These are phyloP conservation scores for Phocoena phocoena DNA, from an alignment of 2,113 vertebrate genomes.

Conservation along the genomic window DNA sequence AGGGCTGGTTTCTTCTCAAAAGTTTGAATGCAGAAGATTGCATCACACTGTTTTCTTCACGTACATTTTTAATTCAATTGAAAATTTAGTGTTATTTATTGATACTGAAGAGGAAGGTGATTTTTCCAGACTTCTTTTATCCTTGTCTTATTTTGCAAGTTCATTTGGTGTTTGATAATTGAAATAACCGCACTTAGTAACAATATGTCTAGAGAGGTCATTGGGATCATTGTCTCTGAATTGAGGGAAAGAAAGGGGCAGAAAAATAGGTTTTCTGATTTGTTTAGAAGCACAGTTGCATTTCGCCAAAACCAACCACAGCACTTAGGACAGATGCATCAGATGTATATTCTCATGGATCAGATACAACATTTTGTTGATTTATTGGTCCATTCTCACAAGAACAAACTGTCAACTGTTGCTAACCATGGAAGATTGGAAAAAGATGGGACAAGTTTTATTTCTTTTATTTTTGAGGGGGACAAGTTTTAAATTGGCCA, in stretches of 20 bases:
- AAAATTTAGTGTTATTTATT: not conserved
- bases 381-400: not conserved
- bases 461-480: not conserved
- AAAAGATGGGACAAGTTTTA: not conserved
- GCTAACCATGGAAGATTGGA: not conserved
- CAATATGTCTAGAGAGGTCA: not conserved
- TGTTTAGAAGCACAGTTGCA: not conserved
- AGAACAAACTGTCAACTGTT: not conserved
- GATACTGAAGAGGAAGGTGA: not conserved
- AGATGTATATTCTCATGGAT: not conserved
- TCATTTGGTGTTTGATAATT: not conserved
- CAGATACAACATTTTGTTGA: not conserved
- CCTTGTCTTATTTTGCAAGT: slow-evolving; percentile 8
- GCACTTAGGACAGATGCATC: not conserved
- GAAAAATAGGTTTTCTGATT: not conserved
- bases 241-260: not conserved
- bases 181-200: not conserved
- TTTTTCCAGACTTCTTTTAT: not conserved
- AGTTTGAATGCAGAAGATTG: not conserved
- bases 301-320: not conserved
- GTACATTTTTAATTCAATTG: not conserved
- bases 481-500: not conserved
- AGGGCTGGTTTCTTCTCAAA: not conserved
- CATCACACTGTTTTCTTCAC: not conserved
- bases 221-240: not conserved